Percentiles rank a stretch among this genome's conserved stretches.
These are phyloP conservation scores for Sebastes alutus DNA, from an alignment of 2,797 vertebrate species.

Conservation along the genomic window DNA sequence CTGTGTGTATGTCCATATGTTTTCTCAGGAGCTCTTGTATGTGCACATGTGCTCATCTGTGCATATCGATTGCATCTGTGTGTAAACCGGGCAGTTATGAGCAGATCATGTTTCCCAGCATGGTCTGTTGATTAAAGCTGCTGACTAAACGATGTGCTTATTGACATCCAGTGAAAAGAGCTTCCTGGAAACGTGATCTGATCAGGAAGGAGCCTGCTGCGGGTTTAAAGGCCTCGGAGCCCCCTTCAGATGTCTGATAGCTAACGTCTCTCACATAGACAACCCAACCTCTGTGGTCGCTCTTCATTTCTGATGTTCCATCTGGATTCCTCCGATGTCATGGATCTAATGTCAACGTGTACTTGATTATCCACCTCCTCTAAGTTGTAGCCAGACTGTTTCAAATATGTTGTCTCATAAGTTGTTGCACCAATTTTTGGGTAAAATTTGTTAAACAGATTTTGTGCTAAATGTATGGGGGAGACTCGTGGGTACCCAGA, in stretches of 20 bases:
- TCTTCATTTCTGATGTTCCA: background rate
- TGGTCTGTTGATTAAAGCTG: conserved; percentile 1
- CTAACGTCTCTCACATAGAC: background rate
- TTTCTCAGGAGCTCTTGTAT: background rate
- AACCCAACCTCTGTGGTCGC: background rate
- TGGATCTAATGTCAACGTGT: too few relatives aligned
- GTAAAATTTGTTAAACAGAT: too few relatives aligned
- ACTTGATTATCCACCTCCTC: too few relatives aligned
- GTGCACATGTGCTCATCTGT: background rate
- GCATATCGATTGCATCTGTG: background rate
- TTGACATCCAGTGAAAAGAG: background rate
- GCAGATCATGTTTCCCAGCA: conserved; percentile 20
- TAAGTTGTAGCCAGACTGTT: too few relatives aligned
- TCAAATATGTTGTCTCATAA: too few relatives aligned
- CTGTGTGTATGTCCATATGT: background rate
- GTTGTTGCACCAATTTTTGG: too few relatives aligned
- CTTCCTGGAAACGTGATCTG: conserved; percentile 24
- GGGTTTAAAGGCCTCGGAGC: background rate
- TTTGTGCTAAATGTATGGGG: too few relatives aligned
- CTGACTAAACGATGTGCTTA: conserved; percentile 6
- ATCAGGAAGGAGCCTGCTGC: background rate
- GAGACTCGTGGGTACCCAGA: too few relatives aligned
- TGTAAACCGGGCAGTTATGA: background rate
- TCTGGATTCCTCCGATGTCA: background rate
- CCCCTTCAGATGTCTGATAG: background rate